phyloP scores from a whole-genome alignment of 2,113 vertebrate genomes.

The Callocephalon fimbriatum region DNA sequence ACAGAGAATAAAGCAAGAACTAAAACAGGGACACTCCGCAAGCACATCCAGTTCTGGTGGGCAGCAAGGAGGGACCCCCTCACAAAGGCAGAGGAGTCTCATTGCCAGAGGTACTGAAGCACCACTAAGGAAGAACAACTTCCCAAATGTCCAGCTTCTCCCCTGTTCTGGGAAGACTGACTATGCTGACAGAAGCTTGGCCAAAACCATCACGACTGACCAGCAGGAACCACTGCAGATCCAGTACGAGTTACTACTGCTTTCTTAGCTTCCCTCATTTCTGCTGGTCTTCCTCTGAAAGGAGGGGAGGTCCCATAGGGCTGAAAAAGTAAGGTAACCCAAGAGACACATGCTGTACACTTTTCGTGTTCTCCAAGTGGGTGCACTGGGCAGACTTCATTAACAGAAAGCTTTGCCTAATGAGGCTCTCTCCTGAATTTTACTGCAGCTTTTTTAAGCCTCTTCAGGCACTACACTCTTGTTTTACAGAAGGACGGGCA shows the following conservation, averaged over 20 bases:
- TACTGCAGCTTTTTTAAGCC: neutral
- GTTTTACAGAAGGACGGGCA: neutral
- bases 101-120: neutral
- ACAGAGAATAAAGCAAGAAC: neutral
- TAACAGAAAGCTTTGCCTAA: neutral
- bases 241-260: accelerated
- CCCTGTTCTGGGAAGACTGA: neutral
- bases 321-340: neutral
- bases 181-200: accelerated
- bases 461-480: neutral
- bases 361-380: neutral
- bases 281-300: neutral
- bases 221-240: neutral
- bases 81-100: neutral
- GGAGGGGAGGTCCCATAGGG: neutral
- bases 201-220: accelerated
- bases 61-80: neutral
- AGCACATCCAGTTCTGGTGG: neutral
- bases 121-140: neutral
- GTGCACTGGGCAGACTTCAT: neutral
- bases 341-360: neutral
- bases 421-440: neutral
- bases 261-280: neutral
- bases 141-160: neutral
- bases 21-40: neutral